These are phyloP conservation scores for Cheilosia urbana DNA, from an alignment of 2,888 invertebrate species.

Conservation along the genomic window DNA sequence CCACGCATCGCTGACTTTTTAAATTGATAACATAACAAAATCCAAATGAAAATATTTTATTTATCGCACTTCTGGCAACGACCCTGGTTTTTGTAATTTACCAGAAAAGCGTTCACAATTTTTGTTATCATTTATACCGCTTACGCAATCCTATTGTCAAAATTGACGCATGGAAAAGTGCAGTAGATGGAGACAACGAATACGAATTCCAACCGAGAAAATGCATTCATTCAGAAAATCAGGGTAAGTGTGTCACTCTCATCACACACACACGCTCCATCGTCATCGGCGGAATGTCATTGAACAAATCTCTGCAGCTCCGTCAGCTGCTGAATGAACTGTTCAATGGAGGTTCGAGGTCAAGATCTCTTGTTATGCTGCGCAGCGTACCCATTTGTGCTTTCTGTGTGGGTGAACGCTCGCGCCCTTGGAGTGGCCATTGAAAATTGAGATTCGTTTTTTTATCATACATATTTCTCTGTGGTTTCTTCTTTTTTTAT, in stretches of 20 bases:
- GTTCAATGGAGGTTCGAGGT: constrained; percentile 53
- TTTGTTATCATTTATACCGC: too few species aligned
- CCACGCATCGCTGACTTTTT: neutral
- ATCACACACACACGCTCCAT: neutral
- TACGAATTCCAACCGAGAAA: neutral
- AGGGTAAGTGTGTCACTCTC: constrained; percentile 16
- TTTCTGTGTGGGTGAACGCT: constrained; percentile 3
- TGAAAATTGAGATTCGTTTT: constrained; percentile 23
- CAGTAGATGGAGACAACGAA: neutral
- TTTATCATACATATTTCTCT: constrained; percentile 11
- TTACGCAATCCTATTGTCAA: too few species aligned
- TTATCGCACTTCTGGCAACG: neutral
- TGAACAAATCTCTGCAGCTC: neutral
- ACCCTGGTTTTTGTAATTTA: neutral
- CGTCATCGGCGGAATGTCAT: neutral
- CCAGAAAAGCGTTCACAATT: too few species aligned
- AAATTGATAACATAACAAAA: neutral
- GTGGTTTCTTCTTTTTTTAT: neutral
- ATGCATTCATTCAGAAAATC: constrained; percentile 9
- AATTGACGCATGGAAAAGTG: too few species aligned
- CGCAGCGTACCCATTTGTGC: constrained; percentile 8
- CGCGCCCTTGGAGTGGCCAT: constrained; percentile 47
- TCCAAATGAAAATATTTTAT: neutral
- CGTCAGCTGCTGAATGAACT: constrained; percentile 16
- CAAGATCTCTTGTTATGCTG: constrained; percentile 32